phyloP scores from a whole-genome alignment of 2,113 vertebrate genomes.

The Mustela nigripes region DNA sequence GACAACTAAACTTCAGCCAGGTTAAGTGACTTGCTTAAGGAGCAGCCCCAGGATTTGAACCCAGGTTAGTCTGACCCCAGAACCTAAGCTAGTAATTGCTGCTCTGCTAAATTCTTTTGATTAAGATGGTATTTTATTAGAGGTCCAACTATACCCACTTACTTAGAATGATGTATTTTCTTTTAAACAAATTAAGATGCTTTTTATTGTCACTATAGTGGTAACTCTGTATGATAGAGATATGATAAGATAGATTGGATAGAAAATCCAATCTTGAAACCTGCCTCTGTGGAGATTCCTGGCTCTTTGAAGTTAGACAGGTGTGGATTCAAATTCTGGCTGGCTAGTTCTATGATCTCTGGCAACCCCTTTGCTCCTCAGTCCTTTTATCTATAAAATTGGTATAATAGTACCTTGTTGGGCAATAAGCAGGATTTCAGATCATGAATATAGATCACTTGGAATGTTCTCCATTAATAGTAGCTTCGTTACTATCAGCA shows the following conservation, averaged over 20 bases:
- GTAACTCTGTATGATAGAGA: too few species aligned
- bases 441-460: neutral
- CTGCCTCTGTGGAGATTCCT: neutral
- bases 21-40: neutral
- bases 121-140: neutral
- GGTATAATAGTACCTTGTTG: neutral
- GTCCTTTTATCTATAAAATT: conserved; percentile 11
- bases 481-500: neutral
- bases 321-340: neutral
- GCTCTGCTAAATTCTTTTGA: neutral
- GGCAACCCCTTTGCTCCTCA: neutral
- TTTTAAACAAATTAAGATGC: neutral
- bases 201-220: neutral
- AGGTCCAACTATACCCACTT: neutral
- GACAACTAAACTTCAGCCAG: neutral
- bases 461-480: neutral
- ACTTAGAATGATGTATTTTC: neutral
- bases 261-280: neutral
- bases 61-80: neutral
- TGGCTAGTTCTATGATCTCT: neutral
- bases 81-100: neutral
- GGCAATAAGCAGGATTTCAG: neutral
- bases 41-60: neutral
- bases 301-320: neutral
- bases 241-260: too few species aligned